Evolutionary conservation across 2,113 vertebrate genomes (phyloP).

Genomic region (Eulemur macaco): DNA sequence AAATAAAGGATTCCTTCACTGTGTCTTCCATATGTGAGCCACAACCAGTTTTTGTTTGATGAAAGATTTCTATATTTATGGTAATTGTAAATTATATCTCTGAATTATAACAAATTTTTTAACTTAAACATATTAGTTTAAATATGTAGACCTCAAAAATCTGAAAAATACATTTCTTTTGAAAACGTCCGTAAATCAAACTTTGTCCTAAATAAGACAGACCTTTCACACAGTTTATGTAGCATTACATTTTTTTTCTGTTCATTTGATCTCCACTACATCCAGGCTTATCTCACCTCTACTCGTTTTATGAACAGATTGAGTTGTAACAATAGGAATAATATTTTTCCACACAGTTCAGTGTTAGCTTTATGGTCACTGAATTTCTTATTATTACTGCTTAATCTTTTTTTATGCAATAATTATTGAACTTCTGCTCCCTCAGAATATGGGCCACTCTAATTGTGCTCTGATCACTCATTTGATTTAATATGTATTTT

Average conservation of each 20-base stretch:
- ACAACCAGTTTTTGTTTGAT: neutral
- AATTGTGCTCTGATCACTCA: neutral
- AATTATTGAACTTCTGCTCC: neutral
- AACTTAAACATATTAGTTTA: neutral
- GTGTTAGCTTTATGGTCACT: neutral
- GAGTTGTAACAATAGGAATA: neutral
- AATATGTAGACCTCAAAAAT: neutral
- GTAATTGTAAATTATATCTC: neutral
- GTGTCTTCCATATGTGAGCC: neutral
- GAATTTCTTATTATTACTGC: neutral
- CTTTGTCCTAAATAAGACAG: neutral
- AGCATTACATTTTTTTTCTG: neutral
- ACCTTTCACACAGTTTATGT: neutral
- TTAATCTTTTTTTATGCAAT: neutral
- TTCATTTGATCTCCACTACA: neutral
- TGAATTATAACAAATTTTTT: neutral
- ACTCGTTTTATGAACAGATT: neutral
- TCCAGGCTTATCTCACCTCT: neutral
- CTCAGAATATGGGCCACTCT: neutral
- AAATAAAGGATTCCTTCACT: neutral
- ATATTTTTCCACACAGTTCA: neutral
- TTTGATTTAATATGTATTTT: slow-evolving; percentile 13
- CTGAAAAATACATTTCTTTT: slow-evolving; percentile 27
- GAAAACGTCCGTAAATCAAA: slow-evolving; percentile 13
- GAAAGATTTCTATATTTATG: slow-evolving; percentile 19